Evolutionary conservation across 2,113 vertebrate species (phyloP).

Genomic region (Coregonus clupeaformis): DNA sequence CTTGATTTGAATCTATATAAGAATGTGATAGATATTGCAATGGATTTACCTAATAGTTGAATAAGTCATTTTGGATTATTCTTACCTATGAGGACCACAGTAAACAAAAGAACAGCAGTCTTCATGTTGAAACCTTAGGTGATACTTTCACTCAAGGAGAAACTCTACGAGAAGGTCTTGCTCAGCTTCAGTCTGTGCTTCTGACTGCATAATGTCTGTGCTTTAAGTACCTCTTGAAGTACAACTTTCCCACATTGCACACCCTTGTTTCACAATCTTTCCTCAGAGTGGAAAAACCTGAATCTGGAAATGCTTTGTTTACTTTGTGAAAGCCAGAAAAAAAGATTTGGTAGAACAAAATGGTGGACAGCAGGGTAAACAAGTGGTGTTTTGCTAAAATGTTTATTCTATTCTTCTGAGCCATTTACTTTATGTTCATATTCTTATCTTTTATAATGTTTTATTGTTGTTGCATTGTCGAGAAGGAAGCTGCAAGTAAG

Average conservation of each 20-base stretch:
- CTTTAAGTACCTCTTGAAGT: background rate
- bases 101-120: background rate
- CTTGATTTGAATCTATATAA: no score
- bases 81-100: background rate
- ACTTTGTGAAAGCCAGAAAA: background rate
- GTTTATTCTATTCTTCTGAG: no score
- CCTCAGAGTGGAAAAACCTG: background rate
- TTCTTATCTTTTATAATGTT: no score
- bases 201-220: background rate
- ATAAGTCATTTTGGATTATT: background rate
- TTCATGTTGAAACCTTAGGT: background rate
- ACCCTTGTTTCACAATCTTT: background rate
- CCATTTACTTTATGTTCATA: no score
- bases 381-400: no score
- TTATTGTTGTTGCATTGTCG: no score
- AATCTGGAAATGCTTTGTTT: background rate
- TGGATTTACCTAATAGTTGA: background rate
- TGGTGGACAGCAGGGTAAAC: no score
- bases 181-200: background rate
- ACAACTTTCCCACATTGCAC: background rate
- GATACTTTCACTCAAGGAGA: background rate
- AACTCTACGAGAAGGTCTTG: background rate
- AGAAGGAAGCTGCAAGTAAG: no score
- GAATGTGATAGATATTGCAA: no score
- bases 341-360: no score